phyloP scores from a whole-genome alignment of 1,140 invertebrate species.

The Aphelenchoides fujianensis region DNA sequence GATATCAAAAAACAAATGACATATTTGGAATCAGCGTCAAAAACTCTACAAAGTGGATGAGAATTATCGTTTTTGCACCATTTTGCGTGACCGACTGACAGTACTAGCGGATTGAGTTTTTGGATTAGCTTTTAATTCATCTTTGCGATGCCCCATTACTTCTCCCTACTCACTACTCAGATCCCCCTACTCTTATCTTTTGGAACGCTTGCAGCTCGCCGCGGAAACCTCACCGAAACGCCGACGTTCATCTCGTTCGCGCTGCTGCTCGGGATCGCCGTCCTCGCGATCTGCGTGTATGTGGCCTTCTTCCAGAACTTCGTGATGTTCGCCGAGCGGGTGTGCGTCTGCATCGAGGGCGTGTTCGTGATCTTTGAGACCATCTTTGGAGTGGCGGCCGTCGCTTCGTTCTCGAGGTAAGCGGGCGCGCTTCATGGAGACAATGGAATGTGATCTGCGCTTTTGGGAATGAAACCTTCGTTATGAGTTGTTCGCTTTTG shows the following conservation, averaged over 20 bases:
- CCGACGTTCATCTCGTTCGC: slow-evolving; percentile 33
- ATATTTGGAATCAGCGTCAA: no score
- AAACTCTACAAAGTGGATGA: no score
- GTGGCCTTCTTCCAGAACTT: slow-evolving; percentile 35
- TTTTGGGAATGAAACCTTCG: background rate
- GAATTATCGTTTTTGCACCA: no score
- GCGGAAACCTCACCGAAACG: slow-evolving; percentile 37
- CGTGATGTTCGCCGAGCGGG: slow-evolving; percentile 27
- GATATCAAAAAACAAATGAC: no score
- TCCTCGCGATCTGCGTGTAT: slow-evolving; percentile 39
- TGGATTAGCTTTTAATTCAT: background rate
- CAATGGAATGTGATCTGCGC: no score
- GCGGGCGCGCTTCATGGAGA: no score
- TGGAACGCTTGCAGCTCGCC: slow-evolving; percentile 20
- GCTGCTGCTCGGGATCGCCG: slow-evolving; percentile 24
- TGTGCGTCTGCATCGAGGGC: slow-evolving; percentile 30
- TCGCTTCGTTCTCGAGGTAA: slow-evolving; percentile 34
- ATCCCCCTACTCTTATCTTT: slow-evolving; percentile 12
- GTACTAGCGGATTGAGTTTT: no score
- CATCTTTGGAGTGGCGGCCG: slow-evolving; percentile 32
- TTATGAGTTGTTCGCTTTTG: background rate
- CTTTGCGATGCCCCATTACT: background rate
- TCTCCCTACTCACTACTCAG: background rate
- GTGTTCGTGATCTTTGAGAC: slow-evolving; percentile 34
- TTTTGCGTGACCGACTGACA: no score